Evolutionary conservation across 2,888 invertebrate genomes (phyloP).

Genomic region (Anoplius nigerrimus): DNA sequence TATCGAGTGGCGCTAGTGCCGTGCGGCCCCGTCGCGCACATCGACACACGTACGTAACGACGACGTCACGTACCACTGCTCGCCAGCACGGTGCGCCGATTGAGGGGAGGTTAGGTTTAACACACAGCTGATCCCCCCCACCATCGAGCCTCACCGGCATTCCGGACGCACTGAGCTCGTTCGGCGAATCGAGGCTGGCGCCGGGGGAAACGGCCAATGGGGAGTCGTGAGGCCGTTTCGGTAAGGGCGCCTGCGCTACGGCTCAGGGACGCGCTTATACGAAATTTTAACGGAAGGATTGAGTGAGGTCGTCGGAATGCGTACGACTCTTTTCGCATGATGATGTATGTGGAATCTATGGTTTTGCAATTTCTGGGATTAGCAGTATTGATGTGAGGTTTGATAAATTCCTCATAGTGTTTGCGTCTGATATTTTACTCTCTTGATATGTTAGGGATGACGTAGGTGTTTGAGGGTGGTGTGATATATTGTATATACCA

Average conservation of each 20-base stretch:
- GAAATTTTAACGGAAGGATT: not conserved
- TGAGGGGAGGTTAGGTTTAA: conserved; percentile 41
- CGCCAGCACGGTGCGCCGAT: conserved; percentile 21
- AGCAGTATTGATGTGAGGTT: no score
- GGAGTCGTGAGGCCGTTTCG: not conserved
- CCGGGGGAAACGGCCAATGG: not conserved
- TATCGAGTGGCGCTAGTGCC: conserved; percentile 60
- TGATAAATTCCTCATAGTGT: no score
- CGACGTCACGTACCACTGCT: conserved; percentile 12
- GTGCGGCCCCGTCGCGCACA: conserved; percentile 33
- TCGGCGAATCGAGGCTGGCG: not conserved
- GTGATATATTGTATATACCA: no score
- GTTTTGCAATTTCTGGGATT: no score
- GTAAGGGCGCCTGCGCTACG: not conserved
- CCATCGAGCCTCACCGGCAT: not conserved
- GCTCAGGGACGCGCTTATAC: not conserved
- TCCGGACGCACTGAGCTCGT: not conserved
- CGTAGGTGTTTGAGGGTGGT: no score
- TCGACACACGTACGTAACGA: not conserved
- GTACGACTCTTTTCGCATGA: no score
- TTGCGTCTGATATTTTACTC: no score
- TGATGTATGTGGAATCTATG: no score
- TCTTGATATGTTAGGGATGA: no score
- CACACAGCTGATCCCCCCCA: conserved; percentile 56
- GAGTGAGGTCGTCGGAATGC: no score